A percentile compares a stretch with the other conserved stretches of the same genome.
phyloP scores from a whole-genome alignment of 2,113 vertebrate species.

The Cheilinus undulatus region DNA sequence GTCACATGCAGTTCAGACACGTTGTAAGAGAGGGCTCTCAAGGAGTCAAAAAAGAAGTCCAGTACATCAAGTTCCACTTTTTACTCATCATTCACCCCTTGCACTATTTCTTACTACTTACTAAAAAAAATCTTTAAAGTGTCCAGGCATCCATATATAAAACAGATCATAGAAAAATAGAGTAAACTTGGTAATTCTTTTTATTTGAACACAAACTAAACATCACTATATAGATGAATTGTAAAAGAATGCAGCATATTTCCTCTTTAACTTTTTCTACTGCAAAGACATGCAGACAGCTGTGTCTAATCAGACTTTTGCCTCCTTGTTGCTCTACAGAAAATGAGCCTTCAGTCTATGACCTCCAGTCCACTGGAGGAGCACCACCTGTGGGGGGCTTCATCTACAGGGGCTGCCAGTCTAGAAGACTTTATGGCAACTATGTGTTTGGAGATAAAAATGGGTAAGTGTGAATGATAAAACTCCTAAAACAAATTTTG shows the following conservation, averaged over 20 bases:
- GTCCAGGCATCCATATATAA: too few species aligned
- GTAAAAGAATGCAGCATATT: not conserved
- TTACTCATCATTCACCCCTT: too few species aligned
- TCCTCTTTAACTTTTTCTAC: not conserved
- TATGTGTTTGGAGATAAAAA: slow-evolving; percentile 96
- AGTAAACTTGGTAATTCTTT: too few species aligned
- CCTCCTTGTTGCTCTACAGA: slow-evolving; percentile 83
- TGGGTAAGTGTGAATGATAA: slow-evolving; percentile 83
- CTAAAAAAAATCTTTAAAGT: too few species aligned
- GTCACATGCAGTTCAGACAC: too few species aligned
- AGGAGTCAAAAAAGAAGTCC: too few species aligned
- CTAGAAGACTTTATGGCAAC: slow-evolving; percentile 94
- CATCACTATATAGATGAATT: too few species aligned
- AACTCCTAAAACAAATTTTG: not conserved
- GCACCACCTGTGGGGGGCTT: slow-evolving; percentile 93
- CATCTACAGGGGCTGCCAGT: slow-evolving; percentile 97
- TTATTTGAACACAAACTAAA: too few species aligned
- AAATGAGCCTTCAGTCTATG: slow-evolving; percentile 93
- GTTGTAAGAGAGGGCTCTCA: too few species aligned
- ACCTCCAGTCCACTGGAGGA: slow-evolving; percentile 92
- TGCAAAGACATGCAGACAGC: not conserved
- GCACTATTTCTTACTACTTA: too few species aligned
- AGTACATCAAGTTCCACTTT: too few species aligned
- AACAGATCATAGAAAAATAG: too few species aligned
- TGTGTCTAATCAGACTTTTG: slow-evolving; percentile 13